These are phyloP conservation scores for Anoplophora glabripennis DNA, from an alignment of 1,140 invertebrate genomes.

Conservation along the genomic window DNA sequence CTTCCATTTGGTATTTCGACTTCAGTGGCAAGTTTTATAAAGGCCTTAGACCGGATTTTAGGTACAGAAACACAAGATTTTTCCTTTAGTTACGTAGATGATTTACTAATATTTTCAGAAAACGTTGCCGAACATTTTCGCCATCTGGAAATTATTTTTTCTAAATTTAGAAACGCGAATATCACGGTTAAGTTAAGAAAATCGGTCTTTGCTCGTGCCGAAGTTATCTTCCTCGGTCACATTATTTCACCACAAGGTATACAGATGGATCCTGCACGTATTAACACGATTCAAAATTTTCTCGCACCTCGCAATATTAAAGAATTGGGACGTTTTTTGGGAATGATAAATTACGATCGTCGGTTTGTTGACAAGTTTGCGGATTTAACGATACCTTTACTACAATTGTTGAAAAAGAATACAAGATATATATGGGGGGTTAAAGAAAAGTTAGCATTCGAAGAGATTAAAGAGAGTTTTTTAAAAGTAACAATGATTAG, in stretches of 20 bases:
- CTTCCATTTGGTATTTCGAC: not conserved
- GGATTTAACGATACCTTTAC: conserved; percentile 1
- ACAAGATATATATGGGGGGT: not conserved
- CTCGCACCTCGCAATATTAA: not conserved
- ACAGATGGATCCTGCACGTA: not conserved
- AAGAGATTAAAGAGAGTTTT: not conserved
- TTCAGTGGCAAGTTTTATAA: not conserved
- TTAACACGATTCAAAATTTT: conserved; percentile 7
- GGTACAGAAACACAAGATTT: too few species aligned
- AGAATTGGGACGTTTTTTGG: conserved; percentile 5
- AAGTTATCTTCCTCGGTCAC: conserved; percentile 1
- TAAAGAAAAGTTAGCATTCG: not conserved
- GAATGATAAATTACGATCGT: conserved; percentile 10
- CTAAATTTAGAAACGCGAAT: not conserved
- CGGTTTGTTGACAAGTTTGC: conserved; percentile 6
- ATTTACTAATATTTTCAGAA: too few species aligned
- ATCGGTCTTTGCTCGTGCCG: too few species aligned
- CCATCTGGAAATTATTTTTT: too few species aligned
- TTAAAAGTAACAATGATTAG: not conserved
- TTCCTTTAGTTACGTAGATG: too few species aligned
- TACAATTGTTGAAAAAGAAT: conserved; percentile 2
- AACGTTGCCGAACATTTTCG: too few species aligned
- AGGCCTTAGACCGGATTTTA: not conserved
- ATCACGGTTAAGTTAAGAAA: not conserved
- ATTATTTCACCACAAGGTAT: conserved; percentile 1